phyloP scores from a whole-genome alignment of 2,113 vertebrate species.

The Nicator chloris region DNA sequence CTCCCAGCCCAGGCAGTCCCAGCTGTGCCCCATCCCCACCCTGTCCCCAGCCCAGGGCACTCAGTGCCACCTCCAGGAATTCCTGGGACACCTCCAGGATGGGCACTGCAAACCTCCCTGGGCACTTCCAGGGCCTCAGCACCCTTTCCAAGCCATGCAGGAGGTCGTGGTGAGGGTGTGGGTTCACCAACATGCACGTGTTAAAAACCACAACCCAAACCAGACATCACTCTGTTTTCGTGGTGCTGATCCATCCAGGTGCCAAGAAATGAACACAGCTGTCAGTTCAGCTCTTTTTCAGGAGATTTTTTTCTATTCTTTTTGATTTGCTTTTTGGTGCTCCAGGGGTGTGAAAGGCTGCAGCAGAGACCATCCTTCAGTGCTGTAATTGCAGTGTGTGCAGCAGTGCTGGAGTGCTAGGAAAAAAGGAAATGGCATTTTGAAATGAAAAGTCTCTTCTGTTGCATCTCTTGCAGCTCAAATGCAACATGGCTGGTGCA shows the following conservation, averaged over 20 bases:
- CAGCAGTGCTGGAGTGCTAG: neutral
- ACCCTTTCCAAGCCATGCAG: rapidly evolving
- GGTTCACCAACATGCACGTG: rapidly evolving
- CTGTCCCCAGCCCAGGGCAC: neutral
- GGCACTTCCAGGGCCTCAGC: neutral
- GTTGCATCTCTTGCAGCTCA: neutral
- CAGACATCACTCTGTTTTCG: neutral
- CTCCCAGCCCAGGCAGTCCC: rapidly evolving
- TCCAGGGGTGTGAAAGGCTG: neutral
- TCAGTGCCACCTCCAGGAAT: neutral
- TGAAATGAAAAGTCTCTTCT: neutral
- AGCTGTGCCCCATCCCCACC: neutral
- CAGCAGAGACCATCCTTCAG: neutral
- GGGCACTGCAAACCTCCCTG: neutral
- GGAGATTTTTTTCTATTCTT: neutral
- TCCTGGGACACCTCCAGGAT: neutral
- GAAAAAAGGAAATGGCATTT: neutral
- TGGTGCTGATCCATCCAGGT: neutral
- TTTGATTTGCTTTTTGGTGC: neutral
- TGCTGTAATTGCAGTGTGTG: neutral
- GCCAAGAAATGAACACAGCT: neutral
- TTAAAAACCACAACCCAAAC: neutral
- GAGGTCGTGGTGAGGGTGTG: rapidly evolving
- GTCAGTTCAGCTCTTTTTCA: neutral
- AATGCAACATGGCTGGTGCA: neutral